These are phyloP conservation scores for Chaenogobius annularis DNA, from an alignment of 2,113 vertebrate genomes.

Conservation along the genomic window DNA sequence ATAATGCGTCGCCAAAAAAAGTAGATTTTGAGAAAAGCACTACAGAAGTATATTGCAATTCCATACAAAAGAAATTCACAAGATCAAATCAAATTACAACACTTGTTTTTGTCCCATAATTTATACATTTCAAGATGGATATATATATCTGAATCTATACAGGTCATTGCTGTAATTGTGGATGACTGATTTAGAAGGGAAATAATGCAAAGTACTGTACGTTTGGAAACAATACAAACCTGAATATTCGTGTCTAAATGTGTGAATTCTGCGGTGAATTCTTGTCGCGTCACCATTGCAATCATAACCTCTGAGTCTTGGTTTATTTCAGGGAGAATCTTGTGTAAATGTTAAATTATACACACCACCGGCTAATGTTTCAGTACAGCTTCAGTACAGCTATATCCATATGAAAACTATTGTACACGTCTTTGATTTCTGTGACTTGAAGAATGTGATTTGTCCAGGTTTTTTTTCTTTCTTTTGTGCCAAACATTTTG, in stretches of 20 bases:
- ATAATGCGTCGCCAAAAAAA: too few relatives aligned
- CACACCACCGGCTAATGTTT: too few relatives aligned
- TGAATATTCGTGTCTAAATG: not conserved
- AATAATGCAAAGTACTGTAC: too few relatives aligned
- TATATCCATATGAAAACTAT: constrained; percentile 17
- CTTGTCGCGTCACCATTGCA: not conserved
- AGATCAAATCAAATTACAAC: too few relatives aligned
- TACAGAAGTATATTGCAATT: too few relatives aligned
- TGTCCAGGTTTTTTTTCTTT: constrained; percentile 24
- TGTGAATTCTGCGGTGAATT: not conserved
- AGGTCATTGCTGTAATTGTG: too few relatives aligned
- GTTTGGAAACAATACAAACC: not conserved
- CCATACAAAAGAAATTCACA: too few relatives aligned
- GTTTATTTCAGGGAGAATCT: constrained; percentile 6
- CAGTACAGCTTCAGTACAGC: not conserved
- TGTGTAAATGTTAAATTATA: not conserved
- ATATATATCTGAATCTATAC: too few relatives aligned
- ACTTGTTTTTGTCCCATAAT: too few relatives aligned
- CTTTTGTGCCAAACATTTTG: constrained; percentile 61
- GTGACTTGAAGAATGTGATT: constrained; percentile 51
- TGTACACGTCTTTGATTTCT: constrained; percentile 15
- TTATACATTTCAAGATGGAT: too few relatives aligned
- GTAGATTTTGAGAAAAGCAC: too few relatives aligned
- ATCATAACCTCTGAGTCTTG: constrained; percentile 1
- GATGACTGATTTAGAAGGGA: not conserved